Conservation (phyloP, 2,888 invertebrate genomes). For the Notocelia uddmanniana region DNA sequence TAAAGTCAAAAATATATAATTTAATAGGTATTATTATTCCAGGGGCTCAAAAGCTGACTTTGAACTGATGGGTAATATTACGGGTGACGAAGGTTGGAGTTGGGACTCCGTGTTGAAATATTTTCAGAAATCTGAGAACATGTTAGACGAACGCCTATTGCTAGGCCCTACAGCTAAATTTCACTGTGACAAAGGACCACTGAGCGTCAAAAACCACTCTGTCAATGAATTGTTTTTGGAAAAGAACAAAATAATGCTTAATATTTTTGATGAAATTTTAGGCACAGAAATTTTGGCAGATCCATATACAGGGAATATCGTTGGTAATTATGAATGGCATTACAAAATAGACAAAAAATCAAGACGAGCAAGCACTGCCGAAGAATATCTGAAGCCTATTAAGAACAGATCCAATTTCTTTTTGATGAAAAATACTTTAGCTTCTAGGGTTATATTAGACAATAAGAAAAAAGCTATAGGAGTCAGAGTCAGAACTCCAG, state of each 20-base stretch:
- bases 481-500: slow-evolving; percentile 42
- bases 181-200: slow-evolving; percentile 23
- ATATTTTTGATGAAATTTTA: too few species aligned
- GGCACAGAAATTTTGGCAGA: too few species aligned
- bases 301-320: too few species aligned
- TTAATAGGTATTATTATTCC: too few species aligned
- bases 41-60: slow-evolving; percentile 87
- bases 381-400: slow-evolving; percentile 39
- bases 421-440: slow-evolving; percentile 51
- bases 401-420: slow-evolving; percentile 49
- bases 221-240: slow-evolving; percentile 51
- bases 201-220: slow-evolving; percentile 50
- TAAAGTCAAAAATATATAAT: too few species aligned
- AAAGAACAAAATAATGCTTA: too few species aligned
- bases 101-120: slow-evolving; percentile 51
- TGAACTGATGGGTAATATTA: slow-evolving; percentile 89
- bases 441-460: slow-evolving; percentile 49
- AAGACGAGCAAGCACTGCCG: slow-evolving; percentile 30
- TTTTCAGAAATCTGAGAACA: slow-evolving; percentile 40
- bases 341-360: slow-evolving; percentile 10
- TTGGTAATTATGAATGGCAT: not conserved
- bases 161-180: slow-evolving; percentile 59
- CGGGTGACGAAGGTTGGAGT: slow-evolving; percentile 50
- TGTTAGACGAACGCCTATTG: slow-evolving; percentile 17
- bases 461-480: slow-evolving; percentile 49